Percentiles rank a stretch among this genome's conserved stretches.
These are phyloP conservation scores for Argopecten irradians DNA, from an alignment of 1,140 invertebrate genomes.

Conservation along the genomic window DNA sequence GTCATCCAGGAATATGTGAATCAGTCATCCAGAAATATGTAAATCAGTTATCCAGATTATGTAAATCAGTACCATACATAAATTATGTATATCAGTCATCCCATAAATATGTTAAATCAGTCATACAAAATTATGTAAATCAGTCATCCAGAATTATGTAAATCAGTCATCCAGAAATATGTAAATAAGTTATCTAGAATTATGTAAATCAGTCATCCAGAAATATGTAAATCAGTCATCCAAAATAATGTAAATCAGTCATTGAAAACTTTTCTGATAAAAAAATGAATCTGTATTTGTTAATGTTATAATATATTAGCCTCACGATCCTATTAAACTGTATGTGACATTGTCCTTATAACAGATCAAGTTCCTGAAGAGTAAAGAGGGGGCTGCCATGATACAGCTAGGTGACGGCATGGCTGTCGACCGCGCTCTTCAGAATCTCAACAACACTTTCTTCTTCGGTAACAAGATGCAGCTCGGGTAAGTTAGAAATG, in stretches of 20 bases:
- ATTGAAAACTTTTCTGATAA: neutral
- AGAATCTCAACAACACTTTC: conserved; percentile 94
- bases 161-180: no score
- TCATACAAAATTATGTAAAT: no score
- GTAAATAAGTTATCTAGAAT: neutral
- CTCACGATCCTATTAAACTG: conserved; percentile 28
- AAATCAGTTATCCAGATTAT: no score
- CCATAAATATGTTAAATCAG: no score
- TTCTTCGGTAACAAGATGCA: conserved; percentile 85
- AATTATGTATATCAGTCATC: no score
- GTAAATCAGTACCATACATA: no score
- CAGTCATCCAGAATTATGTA: no score
- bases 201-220: no score
- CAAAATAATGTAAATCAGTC: neutral
- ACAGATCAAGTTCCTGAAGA: conserved; percentile 98
- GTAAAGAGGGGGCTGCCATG: conserved; percentile 99
- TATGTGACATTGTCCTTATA: no score
- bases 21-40: no score
- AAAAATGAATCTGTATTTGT: neutral
- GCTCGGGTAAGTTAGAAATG: conserved; percentile 81
- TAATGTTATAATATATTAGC: conserved; percentile 19
- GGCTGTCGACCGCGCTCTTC: conserved; percentile 94
- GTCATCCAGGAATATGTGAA: no score
- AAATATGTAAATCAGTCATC: no score
- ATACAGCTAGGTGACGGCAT: conserved; percentile 98